Conservation (phyloP, 1,140 invertebrate genomes). For the Phocides pigmalion region DNA sequence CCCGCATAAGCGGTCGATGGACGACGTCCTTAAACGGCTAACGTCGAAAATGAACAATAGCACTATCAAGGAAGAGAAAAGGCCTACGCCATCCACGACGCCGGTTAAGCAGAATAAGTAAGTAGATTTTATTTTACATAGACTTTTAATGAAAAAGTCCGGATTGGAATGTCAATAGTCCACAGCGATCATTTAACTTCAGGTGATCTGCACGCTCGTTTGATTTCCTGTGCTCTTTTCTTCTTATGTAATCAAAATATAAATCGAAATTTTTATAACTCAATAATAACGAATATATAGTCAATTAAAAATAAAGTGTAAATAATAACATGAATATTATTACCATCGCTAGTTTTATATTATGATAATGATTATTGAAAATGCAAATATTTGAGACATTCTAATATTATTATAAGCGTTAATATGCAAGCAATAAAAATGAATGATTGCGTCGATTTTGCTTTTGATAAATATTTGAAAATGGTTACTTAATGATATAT, state of each 20-base stretch:
- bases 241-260: too few species aligned
- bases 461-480: slow-evolving; percentile 12
- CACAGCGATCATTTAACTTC: too few species aligned
- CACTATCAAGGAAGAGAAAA: slow-evolving; percentile 86
- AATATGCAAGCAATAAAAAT: slow-evolving; percentile 2
- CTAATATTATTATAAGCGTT: not conserved
- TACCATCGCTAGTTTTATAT: too few species aligned
- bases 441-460: slow-evolving; percentile 4
- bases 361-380: too few species aligned
- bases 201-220: too few species aligned
- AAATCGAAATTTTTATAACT: too few species aligned
- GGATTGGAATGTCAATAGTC: too few species aligned
- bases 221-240: too few species aligned
- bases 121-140: slow-evolving; percentile 48
- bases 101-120: slow-evolving; percentile 84
- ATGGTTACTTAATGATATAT: slow-evolving; percentile 7
- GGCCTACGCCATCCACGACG: slow-evolving; percentile 87
- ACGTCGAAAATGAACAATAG: slow-evolving; percentile 91
- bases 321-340: too few species aligned
- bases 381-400: not conserved
- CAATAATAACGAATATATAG: too few species aligned
- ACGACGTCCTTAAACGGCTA: slow-evolving; percentile 92
- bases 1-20: slow-evolving; percentile 89
- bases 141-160: too few species aligned
- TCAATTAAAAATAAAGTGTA: too few species aligned